These are phyloP conservation scores for Metridium senile DNA, from an alignment of 92 coral and sea anemone species.

Conservation along the genomic window DNA sequence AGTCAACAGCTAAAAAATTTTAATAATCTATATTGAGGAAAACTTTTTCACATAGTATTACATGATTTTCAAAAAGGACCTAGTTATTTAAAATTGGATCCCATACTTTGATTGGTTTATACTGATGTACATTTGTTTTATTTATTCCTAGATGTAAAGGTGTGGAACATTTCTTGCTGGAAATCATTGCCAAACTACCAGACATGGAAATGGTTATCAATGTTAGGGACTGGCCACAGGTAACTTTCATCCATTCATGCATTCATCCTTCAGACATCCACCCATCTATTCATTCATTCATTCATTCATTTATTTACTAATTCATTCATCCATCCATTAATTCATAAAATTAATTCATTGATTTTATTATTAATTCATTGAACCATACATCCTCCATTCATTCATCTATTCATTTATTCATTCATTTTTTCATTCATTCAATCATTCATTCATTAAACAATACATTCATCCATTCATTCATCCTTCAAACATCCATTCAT, in stretches of 20 bases:
- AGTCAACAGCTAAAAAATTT: too few species aligned
- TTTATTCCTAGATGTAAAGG: conserved; percentile 77
- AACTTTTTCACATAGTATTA: too few species aligned
- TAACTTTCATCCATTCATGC: conserved; percentile 7
- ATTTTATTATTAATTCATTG: not conserved
- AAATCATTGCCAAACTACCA: conserved; percentile 86
- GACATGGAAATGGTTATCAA: conserved; percentile 94
- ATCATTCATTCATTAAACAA: not conserved
- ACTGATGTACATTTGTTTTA: too few species aligned
- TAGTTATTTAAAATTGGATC: too few species aligned
- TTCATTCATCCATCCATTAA: not conserved
- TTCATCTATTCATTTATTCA: not conserved
- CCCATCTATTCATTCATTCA: not conserved
- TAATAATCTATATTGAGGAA: too few species aligned
- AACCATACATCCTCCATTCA: not conserved
- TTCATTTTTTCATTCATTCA: not conserved
- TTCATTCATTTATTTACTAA: not conserved
- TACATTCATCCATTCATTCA: not conserved
- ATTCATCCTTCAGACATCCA: not conserved
- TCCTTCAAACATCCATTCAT: too few species aligned
- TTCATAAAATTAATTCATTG: too few species aligned
- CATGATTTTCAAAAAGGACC: too few species aligned
- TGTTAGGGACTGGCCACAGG: conserved; percentile 97
- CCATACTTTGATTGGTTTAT: not conserved
- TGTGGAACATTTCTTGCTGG: conserved; percentile 90